A percentile compares a stretch with the other conserved stretches of the same genome.
phyloP scores from a whole-genome alignment of 2,113 vertebrate species.

The Indicator indicator region DNA sequence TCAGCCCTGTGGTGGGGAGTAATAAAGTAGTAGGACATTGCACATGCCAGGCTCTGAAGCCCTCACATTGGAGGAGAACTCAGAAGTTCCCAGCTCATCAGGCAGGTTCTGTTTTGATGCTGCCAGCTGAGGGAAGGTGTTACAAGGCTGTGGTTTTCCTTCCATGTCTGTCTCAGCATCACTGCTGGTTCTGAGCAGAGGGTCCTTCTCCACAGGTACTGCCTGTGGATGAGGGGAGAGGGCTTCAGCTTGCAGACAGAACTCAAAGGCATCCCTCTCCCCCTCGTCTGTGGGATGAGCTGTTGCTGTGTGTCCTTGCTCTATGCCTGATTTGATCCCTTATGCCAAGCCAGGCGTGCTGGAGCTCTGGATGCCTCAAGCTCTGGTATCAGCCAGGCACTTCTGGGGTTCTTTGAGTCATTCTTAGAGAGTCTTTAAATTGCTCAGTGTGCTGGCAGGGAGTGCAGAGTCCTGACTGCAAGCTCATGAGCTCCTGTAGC shows the following conservation, averaged over 20 bases:
- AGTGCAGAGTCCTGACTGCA: background rate
- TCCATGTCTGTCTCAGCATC: background rate
- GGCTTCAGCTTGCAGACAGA: background rate
- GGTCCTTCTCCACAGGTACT: background rate
- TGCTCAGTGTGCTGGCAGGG: background rate
- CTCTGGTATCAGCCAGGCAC: background rate
- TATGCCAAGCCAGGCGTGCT: accelerated
- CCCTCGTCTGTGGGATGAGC: background rate
- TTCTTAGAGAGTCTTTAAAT: background rate
- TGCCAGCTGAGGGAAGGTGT: background rate
- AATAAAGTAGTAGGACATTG: background rate
- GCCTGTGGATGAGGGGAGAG: background rate
- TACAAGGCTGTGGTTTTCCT: constrained; percentile 21
- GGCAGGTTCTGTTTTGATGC: background rate
- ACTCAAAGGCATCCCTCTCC: background rate
- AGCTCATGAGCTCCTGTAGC: background rate
- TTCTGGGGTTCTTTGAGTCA: background rate
- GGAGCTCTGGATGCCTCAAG: background rate
- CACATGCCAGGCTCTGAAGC: background rate
- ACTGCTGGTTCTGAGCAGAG: background rate
- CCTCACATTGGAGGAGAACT: background rate
- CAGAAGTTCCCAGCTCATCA: constrained; percentile 16
- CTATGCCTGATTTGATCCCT: accelerated
- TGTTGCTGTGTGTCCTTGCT: background rate
- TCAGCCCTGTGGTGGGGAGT: background rate